Evolutionary conservation across 2,113 vertebrate species (phyloP).

Genomic region (Oryzias javanicus): DNA sequence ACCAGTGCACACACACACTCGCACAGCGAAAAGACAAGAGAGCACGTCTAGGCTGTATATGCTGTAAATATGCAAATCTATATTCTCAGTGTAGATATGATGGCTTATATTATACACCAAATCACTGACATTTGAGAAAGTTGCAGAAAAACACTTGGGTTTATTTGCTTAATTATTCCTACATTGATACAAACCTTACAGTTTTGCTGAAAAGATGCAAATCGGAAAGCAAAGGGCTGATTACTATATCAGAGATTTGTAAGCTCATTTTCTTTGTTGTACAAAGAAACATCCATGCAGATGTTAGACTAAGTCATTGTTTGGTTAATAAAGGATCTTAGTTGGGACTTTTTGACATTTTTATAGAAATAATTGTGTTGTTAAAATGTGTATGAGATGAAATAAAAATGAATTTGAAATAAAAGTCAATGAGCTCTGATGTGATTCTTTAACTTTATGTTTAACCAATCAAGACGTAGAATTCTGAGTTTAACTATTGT

Average conservation of each 20-base stretch:
- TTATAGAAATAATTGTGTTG: too few species aligned
- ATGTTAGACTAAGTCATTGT: too few species aligned
- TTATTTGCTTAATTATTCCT: conserved; percentile 59
- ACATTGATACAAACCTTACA: conserved; percentile 33
- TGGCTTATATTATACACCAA: conserved; percentile 57
- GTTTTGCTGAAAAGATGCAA: conserved; percentile 26
- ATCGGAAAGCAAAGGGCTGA: conserved; percentile 25
- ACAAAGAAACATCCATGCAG: too few species aligned
- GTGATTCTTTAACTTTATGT: too few species aligned
- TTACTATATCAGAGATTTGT: background rate
- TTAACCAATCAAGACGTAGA: too few species aligned
- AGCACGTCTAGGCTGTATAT: conserved; percentile 42
- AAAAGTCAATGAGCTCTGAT: too few species aligned
- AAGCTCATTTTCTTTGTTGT: background rate
- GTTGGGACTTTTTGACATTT: too few species aligned
- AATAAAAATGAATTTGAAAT: too few species aligned
- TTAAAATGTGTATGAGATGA: too few species aligned
- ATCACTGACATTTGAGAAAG: conserved; percentile 54
- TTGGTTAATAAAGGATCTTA: too few species aligned
- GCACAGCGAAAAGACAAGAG: conserved; percentile 55
- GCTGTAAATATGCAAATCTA: conserved; percentile 72
- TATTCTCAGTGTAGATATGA: conserved; percentile 65
- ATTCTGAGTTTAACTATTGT: too few species aligned
- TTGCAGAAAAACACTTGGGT: conserved; percentile 18
- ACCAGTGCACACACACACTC: conserved; percentile 14